These are phyloP conservation scores for Nannoperca australis DNA, from an alignment of 2,797 vertebrate genomes.

Conservation along the genomic window DNA sequence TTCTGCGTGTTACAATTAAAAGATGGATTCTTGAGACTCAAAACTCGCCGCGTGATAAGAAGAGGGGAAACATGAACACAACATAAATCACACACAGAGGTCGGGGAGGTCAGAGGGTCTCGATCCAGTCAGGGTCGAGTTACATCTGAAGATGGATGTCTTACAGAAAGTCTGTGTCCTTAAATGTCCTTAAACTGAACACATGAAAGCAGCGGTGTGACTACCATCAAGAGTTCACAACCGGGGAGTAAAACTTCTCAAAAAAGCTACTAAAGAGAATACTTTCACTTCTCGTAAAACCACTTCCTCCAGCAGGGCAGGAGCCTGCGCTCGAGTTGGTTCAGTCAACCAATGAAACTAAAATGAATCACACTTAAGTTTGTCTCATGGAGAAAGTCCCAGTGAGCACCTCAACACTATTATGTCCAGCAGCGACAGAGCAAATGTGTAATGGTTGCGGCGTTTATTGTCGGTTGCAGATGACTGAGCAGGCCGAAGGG, in stretches of 20 bases:
- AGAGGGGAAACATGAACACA: neutral
- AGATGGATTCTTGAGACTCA: neutral
- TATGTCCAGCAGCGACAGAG: neutral
- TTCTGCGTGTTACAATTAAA: neutral
- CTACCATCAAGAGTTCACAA: neutral
- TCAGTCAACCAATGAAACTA: conserved; percentile 13
- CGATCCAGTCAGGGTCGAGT: neutral
- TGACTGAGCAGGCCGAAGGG: conserved; percentile 14
- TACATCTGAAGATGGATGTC: neutral
- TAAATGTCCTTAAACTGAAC: neutral
- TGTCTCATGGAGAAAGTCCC: neutral
- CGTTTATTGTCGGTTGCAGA: too few relatives aligned
- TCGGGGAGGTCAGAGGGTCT: neutral
- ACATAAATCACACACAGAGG: neutral
- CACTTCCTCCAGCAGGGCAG: conserved; percentile 67
- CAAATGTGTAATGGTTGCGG: neutral
- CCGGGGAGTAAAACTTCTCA: conserved; percentile 11
- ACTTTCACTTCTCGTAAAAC: conserved; percentile 74
- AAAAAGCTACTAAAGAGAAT: conserved; percentile 21
- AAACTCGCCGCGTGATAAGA: neutral
- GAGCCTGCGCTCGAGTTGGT: conserved; percentile 5
- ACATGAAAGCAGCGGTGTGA: neutral
- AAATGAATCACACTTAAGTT: conserved; percentile 16
- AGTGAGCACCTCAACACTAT: neutral
- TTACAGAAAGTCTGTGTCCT: neutral